These are phyloP conservation scores for Orbicella faveolata DNA, from an alignment of 64 coral and sea anemone genomes.

Conservation along the genomic window DNA sequence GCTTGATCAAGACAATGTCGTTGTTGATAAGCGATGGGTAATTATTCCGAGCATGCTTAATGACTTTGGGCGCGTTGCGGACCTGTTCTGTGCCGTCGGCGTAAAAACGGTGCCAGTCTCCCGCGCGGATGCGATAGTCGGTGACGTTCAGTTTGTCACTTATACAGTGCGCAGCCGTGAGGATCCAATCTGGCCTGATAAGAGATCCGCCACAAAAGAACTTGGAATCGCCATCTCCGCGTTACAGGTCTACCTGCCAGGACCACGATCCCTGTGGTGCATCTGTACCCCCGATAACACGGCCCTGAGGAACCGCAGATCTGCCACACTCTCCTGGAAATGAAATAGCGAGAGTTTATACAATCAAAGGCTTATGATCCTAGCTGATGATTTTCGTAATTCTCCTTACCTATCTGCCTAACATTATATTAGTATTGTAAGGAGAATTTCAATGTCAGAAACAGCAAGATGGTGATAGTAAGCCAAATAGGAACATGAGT, in stretches of 20 bases:
- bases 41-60: constrained; percentile 15
- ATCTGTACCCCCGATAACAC: not conserved
- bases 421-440: too few species aligned
- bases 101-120: constrained; percentile 17
- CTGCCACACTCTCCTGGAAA: not conserved
- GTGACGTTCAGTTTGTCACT: not conserved
- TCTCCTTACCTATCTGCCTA: too few species aligned
- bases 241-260: not conserved
- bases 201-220: not conserved
- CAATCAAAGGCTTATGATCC: too few species aligned
- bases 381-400: too few species aligned
- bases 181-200: not conserved
- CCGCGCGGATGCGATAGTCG: not conserved
- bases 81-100: constrained; percentile 26
- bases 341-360: too few species aligned
- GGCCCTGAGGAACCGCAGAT: not conserved
- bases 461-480: too few species aligned
- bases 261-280: not conserved
- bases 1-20: constrained; percentile 16
- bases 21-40: constrained; percentile 9
- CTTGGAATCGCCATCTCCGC: too few species aligned
- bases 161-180: constrained; percentile 2
- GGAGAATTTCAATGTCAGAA: too few species aligned
- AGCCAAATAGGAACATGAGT: too few species aligned
- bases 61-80: constrained; percentile 4